Percentiles rank a stretch among this genome's conserved stretches.
Conservation (phyloP, 2,113 vertebrate genomes). For the Suricata suricatta region DNA sequence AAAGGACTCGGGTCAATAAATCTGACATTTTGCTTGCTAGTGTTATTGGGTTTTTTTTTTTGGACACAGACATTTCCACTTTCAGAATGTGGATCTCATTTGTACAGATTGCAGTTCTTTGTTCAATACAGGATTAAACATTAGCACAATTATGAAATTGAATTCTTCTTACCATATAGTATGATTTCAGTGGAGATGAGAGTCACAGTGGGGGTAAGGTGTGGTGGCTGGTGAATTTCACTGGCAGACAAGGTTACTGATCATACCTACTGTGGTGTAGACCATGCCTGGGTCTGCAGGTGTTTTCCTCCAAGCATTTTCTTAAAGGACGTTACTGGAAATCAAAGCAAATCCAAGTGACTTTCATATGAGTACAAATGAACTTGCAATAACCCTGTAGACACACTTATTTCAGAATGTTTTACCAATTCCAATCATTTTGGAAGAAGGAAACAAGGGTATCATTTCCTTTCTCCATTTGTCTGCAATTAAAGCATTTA, state of each 20-base stretch:
- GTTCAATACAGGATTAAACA: background rate
- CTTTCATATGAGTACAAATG: constrained; percentile 20
- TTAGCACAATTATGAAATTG: background rate
- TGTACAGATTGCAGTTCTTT: background rate
- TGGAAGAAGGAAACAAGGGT: background rate
- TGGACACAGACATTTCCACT: background rate
- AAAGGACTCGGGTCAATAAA: background rate
- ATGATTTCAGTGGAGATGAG: background rate
- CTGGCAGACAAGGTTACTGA: background rate
- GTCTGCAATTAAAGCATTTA: constrained; percentile 13
- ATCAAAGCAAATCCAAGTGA: constrained; percentile 14
- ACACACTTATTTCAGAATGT: background rate
- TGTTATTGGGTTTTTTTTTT: background rate
- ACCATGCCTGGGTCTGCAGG: background rate
- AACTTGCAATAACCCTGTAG: background rate
- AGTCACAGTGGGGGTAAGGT: background rate
- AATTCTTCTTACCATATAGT: background rate
- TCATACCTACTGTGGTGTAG: background rate
- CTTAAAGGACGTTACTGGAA: background rate
- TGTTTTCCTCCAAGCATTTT: background rate
- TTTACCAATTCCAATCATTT: background rate
- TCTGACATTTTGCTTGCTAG: background rate
- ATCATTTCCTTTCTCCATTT: background rate
- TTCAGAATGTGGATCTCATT: background rate
- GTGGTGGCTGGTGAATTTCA: background rate